Conservation (phyloP, 1,140 invertebrate species). For the Bombus sibiricus region DNA sequence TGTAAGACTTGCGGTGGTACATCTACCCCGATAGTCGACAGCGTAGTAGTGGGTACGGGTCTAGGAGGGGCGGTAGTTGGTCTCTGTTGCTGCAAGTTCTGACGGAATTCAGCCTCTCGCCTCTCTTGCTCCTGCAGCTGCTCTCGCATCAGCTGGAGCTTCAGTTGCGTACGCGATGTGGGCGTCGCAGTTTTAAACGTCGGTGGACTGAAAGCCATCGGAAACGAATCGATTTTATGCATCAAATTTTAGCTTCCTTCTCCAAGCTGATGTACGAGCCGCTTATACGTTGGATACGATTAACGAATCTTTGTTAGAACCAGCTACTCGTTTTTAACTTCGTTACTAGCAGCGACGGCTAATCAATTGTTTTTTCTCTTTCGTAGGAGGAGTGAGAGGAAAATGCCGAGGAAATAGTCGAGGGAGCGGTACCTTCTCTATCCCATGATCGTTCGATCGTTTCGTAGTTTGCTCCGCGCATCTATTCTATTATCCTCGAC, state of each 20-base stretch:
- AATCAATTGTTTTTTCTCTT: not conserved
- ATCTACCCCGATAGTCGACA: constrained; percentile 86
- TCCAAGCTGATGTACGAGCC: not conserved
- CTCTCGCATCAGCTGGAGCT: constrained; percentile 92
- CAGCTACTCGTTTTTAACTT: not conserved
- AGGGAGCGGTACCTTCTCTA: not conserved
- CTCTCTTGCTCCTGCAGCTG: constrained; percentile 90
- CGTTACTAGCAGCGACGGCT: not conserved
- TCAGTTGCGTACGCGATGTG: constrained; percentile 92
- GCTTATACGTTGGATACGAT: not conserved
- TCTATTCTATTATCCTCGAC: not conserved
- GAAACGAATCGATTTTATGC: constrained; percentile 17
- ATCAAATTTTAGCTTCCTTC: not conserved
- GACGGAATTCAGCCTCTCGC: constrained; percentile 81
- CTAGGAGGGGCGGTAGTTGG: constrained; percentile 82
- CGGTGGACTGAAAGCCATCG: constrained; percentile 87
- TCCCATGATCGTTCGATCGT: not conserved
- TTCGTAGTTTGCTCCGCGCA: not conserved
- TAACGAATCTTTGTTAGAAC: not conserved
- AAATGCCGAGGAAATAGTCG: not conserved
- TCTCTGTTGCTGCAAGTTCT: constrained; percentile 84
- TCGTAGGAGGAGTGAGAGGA: not conserved
- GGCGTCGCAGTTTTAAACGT: constrained; percentile 91
- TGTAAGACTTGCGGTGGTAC: constrained; percentile 91
- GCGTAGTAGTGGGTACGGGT: constrained; percentile 83